A percentile compares a stretch with the other conserved stretches of the same genome.
Evolutionary conservation across 37 sponge, comb jelly and placozoan species (phyloP).

Genomic region (Axinella damicornis): DNA sequence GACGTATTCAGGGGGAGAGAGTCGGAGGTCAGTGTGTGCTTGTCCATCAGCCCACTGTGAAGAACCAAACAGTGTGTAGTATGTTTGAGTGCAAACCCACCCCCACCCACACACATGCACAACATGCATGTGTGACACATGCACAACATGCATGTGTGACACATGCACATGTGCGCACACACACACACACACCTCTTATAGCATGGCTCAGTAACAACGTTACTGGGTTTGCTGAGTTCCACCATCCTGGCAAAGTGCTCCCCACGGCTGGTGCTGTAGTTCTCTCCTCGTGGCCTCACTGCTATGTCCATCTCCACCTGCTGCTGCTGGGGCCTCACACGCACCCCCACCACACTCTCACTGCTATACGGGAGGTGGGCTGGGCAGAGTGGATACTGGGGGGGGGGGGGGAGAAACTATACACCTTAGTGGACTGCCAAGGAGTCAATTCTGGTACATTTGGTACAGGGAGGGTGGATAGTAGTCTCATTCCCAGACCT

Average conservation of each 20-base stretch:
- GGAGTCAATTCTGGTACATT: not conserved
- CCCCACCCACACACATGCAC: not conserved
- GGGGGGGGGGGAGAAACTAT: not conserved
- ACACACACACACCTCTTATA: constrained; percentile 35
- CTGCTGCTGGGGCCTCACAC: constrained; percentile 41
- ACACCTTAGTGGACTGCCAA: no score
- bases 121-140: not conserved
- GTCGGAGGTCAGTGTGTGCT: constrained; percentile 45
- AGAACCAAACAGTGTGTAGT: not conserved
- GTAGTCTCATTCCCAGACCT: no score
- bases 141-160: no score
- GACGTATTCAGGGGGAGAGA: not conserved
- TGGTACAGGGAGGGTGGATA: no score
- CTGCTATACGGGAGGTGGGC: constrained; percentile 48
- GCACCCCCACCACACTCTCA: constrained; percentile 33
- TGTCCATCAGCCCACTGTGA: constrained; percentile 76
- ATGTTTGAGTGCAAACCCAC: not conserved
- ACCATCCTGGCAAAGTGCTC: constrained; percentile 54
- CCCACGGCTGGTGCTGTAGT: constrained; percentile 77
- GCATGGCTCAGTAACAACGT: not conserved
- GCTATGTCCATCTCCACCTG: constrained; percentile 52
- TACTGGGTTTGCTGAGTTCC: constrained; percentile 2
- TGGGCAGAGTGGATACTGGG: constrained; percentile 81
- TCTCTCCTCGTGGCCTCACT: constrained; percentile 50
- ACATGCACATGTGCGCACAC: no score